phyloP scores from a whole-genome alignment of 37 sponge, comb jelly and placozoan genomes.

The Spongilla lacustris region DNA sequence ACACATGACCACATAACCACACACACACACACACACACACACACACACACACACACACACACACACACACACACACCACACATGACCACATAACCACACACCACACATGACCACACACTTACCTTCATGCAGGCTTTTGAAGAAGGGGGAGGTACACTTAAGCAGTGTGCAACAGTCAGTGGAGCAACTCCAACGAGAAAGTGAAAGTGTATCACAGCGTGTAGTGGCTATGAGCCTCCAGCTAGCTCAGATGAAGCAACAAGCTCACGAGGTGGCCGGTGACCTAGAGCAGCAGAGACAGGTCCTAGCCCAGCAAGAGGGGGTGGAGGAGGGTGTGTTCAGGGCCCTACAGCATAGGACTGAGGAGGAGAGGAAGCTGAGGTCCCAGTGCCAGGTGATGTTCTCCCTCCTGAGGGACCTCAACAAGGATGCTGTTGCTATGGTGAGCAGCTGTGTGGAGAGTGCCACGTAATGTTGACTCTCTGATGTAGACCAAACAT shows the following conservation, averaged over 20 bases:
- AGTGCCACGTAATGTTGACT: not conserved
- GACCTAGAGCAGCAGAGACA: constrained; percentile 44
- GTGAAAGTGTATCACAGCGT: not conserved
- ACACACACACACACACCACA: no score
- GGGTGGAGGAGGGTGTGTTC: not conserved
- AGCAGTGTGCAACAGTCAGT: constrained; percentile 19
- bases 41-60: no score
- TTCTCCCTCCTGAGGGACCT: constrained; percentile 34
- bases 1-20: not conserved
- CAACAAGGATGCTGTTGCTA: constrained; percentile 49
- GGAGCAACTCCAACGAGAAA: constrained; percentile 15
- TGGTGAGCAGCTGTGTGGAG: constrained; percentile 14
- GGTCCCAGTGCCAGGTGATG: not conserved
- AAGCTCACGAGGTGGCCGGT: constrained; percentile 17
- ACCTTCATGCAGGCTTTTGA: constrained; percentile 48
- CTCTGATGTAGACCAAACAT: constrained; percentile 36
- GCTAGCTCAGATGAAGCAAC: not conserved
- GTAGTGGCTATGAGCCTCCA: not conserved
- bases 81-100: no score
- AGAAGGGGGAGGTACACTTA: constrained; percentile 73
- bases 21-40: no score
- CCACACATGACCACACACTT: no score
- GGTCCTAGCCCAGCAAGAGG: constrained; percentile 23
- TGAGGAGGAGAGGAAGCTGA: constrained; percentile 30
- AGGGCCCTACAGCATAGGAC: constrained; percentile 3